phyloP scores from a whole-genome alignment of 2,113 vertebrate genomes.

The Urocolius indicus region DNA sequence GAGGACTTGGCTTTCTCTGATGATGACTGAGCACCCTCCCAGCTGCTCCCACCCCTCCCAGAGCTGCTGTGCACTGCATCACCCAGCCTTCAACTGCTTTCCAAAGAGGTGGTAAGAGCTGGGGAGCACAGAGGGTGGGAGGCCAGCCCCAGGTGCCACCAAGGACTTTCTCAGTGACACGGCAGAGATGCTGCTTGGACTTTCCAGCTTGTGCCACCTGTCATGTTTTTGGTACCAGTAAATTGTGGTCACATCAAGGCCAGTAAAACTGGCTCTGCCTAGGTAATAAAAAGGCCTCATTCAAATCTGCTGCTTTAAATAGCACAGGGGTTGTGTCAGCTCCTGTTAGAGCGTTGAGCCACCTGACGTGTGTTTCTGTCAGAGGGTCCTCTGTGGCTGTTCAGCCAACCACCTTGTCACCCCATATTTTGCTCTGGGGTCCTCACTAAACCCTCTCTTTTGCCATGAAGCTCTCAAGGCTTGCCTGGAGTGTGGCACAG shows the following conservation, averaged over 20 bases:
- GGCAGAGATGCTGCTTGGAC: background rate
- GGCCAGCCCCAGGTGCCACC: background rate
- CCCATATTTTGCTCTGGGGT: background rate
- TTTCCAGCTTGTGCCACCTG: background rate
- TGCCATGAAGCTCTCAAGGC: background rate
- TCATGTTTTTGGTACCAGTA: background rate
- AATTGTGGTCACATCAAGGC: background rate
- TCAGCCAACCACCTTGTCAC: background rate
- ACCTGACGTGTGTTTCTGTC: background rate
- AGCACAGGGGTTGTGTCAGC: background rate
- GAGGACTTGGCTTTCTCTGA: slow-evolving; percentile 91
- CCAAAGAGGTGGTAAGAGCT: background rate
- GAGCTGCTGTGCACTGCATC: background rate
- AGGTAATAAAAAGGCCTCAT: background rate
- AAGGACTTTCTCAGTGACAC: background rate
- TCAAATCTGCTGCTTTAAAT: background rate
- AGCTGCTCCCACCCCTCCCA: background rate
- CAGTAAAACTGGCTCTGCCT: background rate
- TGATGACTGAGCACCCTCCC: slow-evolving; percentile 38
- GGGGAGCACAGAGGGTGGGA: background rate
- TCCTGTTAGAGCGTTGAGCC: fast-evolving
- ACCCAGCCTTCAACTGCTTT: background rate
- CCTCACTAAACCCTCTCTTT: background rate
- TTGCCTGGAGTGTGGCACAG: fast-evolving
- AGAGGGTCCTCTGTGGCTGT: background rate